These are phyloP conservation scores for Tetragonisca angustula DNA, from an alignment of 2,888 invertebrate genomes.

Conservation along the genomic window DNA sequence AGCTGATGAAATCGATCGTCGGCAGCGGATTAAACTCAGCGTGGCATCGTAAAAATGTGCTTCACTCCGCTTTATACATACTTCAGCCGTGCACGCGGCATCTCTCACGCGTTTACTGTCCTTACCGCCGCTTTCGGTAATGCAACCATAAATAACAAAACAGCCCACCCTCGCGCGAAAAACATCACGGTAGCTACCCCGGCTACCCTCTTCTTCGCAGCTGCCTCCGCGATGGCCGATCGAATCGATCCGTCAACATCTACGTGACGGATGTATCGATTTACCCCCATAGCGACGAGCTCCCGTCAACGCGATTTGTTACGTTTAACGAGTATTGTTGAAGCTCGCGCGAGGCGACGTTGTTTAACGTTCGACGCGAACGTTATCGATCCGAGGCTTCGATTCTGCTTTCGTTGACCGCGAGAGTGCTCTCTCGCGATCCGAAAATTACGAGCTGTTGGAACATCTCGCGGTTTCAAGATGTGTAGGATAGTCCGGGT, in stretches of 20 bases:
- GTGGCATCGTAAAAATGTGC: conserved; percentile 70
- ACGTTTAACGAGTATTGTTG: neutral
- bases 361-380: neutral
- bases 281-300: neutral
- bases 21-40: conserved; percentile 65
- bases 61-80: conserved; percentile 70
- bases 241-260: conserved; percentile 67
- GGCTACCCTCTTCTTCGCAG: conserved; percentile 44
- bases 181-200: conserved; percentile 35
- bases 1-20: conserved; percentile 65
- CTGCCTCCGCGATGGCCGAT: conserved; percentile 57
- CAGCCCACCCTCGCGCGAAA: conserved; percentile 52
- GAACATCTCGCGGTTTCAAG: too few relatives aligned
- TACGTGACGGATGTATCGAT: conserved; percentile 57
- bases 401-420: neutral
- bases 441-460: too few relatives aligned
- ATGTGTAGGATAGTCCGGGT: too few relatives aligned
- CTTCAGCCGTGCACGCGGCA: conserved; percentile 68
- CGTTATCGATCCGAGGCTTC: neutral
- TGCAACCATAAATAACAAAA: conserved; percentile 76
- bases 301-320: neutral
- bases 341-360: neutral
- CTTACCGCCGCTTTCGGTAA: conserved; percentile 69
- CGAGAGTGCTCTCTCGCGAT: neutral
- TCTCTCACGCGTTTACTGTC: conserved; percentile 73